Percentiles rank a stretch among this genome's conserved stretches.
Conservation (phyloP, 2,797 vertebrate genomes). For the Hafferia zeledoni region DNA sequence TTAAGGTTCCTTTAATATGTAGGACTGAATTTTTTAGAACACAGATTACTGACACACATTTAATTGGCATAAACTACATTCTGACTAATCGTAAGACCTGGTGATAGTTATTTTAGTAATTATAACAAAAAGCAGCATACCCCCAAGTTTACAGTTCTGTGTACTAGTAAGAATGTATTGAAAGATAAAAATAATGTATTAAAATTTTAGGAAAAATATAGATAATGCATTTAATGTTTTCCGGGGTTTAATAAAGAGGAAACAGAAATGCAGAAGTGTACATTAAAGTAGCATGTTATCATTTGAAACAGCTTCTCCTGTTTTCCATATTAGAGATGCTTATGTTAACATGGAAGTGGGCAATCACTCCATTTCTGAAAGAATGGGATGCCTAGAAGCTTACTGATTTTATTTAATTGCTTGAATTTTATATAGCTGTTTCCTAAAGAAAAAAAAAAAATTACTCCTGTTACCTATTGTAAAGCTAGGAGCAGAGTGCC, state of each 20-base stretch:
- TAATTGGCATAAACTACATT: background rate
- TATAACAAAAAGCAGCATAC: background rate
- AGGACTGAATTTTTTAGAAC: background rate
- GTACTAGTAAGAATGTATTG: background rate
- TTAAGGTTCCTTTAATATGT: background rate
- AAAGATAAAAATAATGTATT: background rate
- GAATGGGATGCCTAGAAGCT: background rate
- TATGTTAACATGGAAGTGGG: background rate
- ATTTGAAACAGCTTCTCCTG: background rate
- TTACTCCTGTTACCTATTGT: background rate
- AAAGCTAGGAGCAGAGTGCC: background rate
- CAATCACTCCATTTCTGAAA: background rate
- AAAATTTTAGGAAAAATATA: background rate
- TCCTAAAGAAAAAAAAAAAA: background rate
- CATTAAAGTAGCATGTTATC: background rate
- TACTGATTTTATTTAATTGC: background rate
- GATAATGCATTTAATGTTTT: background rate
- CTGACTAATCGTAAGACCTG: background rate
- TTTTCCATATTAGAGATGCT: background rate
- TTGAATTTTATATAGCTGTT: background rate
- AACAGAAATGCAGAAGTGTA: background rate
- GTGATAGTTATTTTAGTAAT: background rate
- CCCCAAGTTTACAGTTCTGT: background rate
- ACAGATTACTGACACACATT: background rate
- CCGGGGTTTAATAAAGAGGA: background rate